A percentile compares a stretch with the other conserved stretches of the same genome.
Conservation (phyloP, 2,888 invertebrate species). For the Mythimna loreyi region DNA sequence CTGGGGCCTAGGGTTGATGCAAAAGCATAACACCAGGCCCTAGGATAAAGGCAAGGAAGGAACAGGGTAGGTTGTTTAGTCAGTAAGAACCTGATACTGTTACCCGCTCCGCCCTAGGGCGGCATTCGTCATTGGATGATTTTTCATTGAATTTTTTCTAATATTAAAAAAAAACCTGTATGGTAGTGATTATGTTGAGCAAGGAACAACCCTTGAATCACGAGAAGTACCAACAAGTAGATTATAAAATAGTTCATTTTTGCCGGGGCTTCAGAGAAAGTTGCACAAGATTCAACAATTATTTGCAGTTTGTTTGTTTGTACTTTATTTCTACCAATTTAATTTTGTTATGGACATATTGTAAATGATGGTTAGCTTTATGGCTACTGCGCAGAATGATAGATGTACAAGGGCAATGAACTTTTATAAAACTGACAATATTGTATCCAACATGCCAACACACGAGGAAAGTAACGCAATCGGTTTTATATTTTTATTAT, state of each 20-base stretch:
- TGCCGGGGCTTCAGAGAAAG: background rate
- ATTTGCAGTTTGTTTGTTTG: background rate
- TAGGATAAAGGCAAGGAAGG: too few species aligned
- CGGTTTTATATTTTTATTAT: too few species aligned
- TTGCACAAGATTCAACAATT: background rate
- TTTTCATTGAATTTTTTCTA: too few species aligned
- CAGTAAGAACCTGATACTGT: too few species aligned
- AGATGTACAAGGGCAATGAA: conserved; percentile 17
- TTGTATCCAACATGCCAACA: background rate
- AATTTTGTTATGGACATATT: background rate
- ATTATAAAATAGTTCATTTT: background rate
- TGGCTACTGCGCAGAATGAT: conserved; percentile 14
- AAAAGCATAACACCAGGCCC: too few species aligned
- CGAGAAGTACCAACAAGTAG: background rate
- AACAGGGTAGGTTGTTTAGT: too few species aligned
- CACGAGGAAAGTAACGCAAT: background rate
- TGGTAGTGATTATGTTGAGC: too few species aligned
- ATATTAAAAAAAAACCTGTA: too few species aligned
- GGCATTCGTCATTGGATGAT: too few species aligned
- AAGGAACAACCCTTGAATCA: too few species aligned
- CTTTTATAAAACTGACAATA: background rate
- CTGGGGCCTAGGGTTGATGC: too few species aligned
- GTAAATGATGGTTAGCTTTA: conserved; percentile 15
- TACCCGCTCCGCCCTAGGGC: too few species aligned
- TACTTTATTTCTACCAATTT: background rate